Evolutionary conservation across 2,797 vertebrate species (phyloP), one percentile per base, ranked within the genome.

Genomic region (Xenops minutus): DNA sequence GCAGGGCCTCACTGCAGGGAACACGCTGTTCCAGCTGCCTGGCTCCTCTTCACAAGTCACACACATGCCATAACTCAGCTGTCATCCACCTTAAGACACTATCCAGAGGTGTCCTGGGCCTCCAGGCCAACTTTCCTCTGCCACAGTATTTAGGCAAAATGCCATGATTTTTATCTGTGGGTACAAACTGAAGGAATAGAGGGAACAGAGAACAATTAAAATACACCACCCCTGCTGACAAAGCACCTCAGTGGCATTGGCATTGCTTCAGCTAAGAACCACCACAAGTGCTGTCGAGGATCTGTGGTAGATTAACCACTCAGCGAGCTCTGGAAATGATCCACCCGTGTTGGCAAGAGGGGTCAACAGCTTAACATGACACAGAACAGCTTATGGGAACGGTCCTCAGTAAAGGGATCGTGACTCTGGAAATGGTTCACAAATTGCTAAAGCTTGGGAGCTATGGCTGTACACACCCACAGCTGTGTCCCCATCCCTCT

Each of bases 401-500:
- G 1, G 46, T 26, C 72, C 62, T 66, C n/a, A 24, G 6, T 61
- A n/a, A 44, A 79, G 15, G 13, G 14, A 62, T 6, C 3, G 0
- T 26, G 56, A 66, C 59, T 27, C 52, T 73, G 44, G 66, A 88
- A 77, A 52, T 6, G 11, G 24, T 32, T 91, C 56, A 77, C 37
- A 13, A 13, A 76, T 21, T 0, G 0, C 16, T 8, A 12, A 39
- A 39, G 7, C 26, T 18, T 67, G 41, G 49, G 32, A 86, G 26
- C 39, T 52, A 15, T 0, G 0, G 32, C 59, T 52, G 39, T 8
- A n/a, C 44, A n/a, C n/a, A 55, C 16, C 6, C 52, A 32, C 23
- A 46, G 54, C 29, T 36, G 48, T 49, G 34, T 15, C 14, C 36
- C 1, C 0, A 41, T 17, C 62, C 24, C 12, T 11, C 64, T 76